These are phyloP conservation scores for Austrolebias charrua DNA, from an alignment of 2,797 vertebrate genomes.

Conservation along the genomic window DNA sequence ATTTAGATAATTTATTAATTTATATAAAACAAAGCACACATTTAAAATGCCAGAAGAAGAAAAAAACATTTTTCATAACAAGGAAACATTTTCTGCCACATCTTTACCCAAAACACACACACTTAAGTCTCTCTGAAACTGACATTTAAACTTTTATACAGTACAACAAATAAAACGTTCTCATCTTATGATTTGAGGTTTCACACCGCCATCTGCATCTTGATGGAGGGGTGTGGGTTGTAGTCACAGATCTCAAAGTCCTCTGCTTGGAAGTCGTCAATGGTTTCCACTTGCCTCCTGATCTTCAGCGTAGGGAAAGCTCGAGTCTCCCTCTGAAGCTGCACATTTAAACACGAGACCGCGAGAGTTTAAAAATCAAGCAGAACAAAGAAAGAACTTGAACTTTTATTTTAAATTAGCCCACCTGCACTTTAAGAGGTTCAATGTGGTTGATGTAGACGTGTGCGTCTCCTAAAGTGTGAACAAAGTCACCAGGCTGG, in stretches of 20 bases:
- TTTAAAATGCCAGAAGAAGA: background rate
- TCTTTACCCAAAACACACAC: background rate
- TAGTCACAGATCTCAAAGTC: slow-evolving; percentile 93
- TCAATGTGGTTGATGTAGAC: slow-evolving; percentile 93
- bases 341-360: slow-evolving; percentile 26
- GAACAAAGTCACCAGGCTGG: slow-evolving; percentile 94
- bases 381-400: background rate
- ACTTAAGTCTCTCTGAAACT: background rate
- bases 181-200: background rate
- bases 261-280: slow-evolving; percentile 87
- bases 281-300: slow-evolving; percentile 84
- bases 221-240: slow-evolving; percentile 91
- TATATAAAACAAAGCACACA: background rate
- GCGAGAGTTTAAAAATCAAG: background rate
- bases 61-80: background rate
- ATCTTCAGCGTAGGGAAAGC: slow-evolving; percentile 93
- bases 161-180: background rate
- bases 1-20: slow-evolving; percentile 6
- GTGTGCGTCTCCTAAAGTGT: slow-evolving; percentile 95
- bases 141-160: background rate
- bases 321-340: slow-evolving; percentile 91
- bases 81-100: too few relatives aligned
- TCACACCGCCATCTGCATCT: slow-evolving; percentile 97
- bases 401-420: slow-evolving; percentile 4
- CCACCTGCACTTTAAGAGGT: slow-evolving; percentile 89